These are phyloP conservation scores for Vicugna pacos DNA, from an alignment of 2,113 vertebrate species.

Conservation along the genomic window DNA sequence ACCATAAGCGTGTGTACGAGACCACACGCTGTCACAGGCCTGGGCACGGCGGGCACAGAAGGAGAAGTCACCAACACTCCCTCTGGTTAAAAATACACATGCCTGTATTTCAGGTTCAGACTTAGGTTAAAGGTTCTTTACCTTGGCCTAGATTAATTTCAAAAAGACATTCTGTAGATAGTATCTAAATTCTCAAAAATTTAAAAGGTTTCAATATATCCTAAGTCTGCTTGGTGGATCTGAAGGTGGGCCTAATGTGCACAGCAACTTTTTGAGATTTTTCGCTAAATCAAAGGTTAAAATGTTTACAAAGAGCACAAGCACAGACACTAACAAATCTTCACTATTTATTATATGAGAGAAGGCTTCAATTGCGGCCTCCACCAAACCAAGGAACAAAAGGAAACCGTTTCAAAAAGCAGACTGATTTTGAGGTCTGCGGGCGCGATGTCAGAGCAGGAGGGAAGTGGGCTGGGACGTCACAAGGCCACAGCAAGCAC, in stretches of 20 bases:
- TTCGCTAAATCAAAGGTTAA: background rate
- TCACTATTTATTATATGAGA: too few relatives aligned
- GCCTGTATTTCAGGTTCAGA: background rate
- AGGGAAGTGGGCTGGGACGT: rapidly evolving
- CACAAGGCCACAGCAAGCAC: too few relatives aligned
- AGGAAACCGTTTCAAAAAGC: background rate
- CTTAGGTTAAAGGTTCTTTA: background rate
- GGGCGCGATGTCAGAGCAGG: too few relatives aligned
- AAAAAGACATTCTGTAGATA: background rate
- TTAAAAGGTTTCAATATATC: background rate
- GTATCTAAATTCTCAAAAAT: background rate
- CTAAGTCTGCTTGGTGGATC: background rate
- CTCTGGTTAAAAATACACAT: background rate
- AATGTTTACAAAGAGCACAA: rapidly evolving
- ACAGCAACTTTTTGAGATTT: background rate
- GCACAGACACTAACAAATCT: background rate
- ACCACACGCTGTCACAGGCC: background rate
- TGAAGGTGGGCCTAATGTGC: background rate
- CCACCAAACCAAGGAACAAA: too few relatives aligned
- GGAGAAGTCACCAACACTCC: background rate
- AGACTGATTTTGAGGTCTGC: background rate
- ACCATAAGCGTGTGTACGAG: rapidly evolving
- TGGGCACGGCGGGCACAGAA: too few relatives aligned
- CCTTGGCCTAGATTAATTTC: background rate
- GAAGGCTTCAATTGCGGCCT: background rate